Evolutionary conservation across 2,888 invertebrate species (phyloP), one percentile per base, ranked within the genome.

Genomic region (Ptychoptera albimana): DNA sequence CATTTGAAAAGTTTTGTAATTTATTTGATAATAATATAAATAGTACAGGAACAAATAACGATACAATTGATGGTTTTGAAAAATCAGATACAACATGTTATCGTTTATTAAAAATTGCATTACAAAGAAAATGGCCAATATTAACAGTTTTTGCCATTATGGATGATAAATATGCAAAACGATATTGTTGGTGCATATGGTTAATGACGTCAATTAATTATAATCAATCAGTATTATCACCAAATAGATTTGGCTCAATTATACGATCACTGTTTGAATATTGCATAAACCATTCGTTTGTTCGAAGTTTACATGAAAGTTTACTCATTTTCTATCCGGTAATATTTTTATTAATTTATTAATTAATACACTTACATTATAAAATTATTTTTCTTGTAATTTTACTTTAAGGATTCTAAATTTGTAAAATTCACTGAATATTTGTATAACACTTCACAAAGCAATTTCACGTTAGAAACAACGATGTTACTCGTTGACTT

Each of bases 291-390:
- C 64, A 67, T 23, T 72, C 75, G 10, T 77, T 73, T 52, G 63
- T 76, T 7, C 66, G 67, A 35, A 77, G 77, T 0, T 57, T 85
- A 16, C 68, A 72, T 40, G 73, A 77, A 53, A 78, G 82, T 48
- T 74, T 81, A 55, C 62, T 71, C 39, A 75, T 84, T 52, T 85
- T 85, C 60, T 73, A 81, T 61, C 75, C 78, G 51, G 77, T 80
- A 44, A 75, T 41, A 16, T 9, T 40, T 11, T 40, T 14, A 32
- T 38, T 30, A n/a, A 32, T 32, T n/a, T 12, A 13, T 16, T n/a
- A 8, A 35, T 8, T 42, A 44, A 15, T 40, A 11, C 36, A 14
- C 8, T 16, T 30, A n/a, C 16, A 5, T 12, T n/a, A n/a, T 34
- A 15, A 29, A 36, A 29, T 31, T 8, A 23, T 34, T 44, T 32